Evolutionary conservation across 2,113 vertebrate species (phyloP).

Genomic region (Pseudorasbora parva): DNA sequence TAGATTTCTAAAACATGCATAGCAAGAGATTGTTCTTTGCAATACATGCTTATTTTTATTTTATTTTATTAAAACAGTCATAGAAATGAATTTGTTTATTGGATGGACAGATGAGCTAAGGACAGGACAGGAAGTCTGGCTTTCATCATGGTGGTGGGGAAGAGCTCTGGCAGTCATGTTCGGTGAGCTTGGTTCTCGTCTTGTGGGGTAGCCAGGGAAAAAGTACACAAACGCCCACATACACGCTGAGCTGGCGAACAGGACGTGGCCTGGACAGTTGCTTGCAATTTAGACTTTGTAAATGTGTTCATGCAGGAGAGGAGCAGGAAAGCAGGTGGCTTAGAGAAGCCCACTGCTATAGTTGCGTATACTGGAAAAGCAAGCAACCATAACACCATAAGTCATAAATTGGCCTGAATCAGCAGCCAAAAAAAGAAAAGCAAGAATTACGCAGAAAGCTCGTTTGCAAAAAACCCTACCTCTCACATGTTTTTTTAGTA

Average conservation of each 20-base stretch:
- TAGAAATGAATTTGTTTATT: neutral
- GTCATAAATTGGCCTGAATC: neutral
- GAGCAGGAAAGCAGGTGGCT: neutral
- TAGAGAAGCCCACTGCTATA: neutral
- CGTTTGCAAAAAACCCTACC: neutral
- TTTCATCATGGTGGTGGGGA: slow-evolving; percentile 29
- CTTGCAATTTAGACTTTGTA: slow-evolving; percentile 69
- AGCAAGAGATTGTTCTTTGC: too few relatives aligned
- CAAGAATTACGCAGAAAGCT: neutral
- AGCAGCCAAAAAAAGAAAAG: neutral
- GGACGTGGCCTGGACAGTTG: slow-evolving; percentile 74
- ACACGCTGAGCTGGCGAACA: slow-evolving; percentile 62
- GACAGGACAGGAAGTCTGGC: slow-evolving; percentile 1
- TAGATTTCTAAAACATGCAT: neutral
- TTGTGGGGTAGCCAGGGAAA: slow-evolving; percentile 55
- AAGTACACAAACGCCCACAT: slow-evolving; percentile 53
- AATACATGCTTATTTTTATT: neutral
- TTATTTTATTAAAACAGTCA: neutral
- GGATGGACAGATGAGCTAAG: slow-evolving; percentile 11
- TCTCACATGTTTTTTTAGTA: neutral
- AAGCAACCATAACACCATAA: neutral
- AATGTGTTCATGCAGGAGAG: slow-evolving; percentile 52
- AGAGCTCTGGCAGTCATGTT: slow-evolving; percentile 47
- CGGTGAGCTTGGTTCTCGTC: slow-evolving; percentile 58
- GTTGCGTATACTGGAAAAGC: neutral